Conservation (phyloP, 2,888 invertebrate species). For the Mimumesa dahlbomi region DNA sequence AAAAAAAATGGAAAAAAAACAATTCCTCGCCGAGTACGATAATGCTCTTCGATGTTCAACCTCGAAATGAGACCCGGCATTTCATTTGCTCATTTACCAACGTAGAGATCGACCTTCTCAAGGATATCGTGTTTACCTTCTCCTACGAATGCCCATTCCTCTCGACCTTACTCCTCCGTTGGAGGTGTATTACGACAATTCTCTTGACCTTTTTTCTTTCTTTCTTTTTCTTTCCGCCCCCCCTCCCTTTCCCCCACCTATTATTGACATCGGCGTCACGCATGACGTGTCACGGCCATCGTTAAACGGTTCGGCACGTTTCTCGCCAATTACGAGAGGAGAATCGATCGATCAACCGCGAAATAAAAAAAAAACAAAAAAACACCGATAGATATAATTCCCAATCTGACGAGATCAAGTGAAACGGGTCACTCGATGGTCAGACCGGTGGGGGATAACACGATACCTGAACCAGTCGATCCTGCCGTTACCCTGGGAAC, state of each 20-base stretch:
- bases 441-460: constrained; percentile 31
- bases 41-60: not conserved
- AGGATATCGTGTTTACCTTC: constrained; percentile 3
- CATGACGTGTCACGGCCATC: constrained; percentile 13
- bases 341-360: too few species aligned
- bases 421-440: constrained; percentile 23
- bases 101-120: constrained; percentile 4
- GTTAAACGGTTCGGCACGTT: constrained; percentile 13
- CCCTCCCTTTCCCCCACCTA: not conserved
- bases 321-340: too few species aligned
- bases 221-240: too few species aligned
- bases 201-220: constrained; percentile 39
- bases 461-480: too few species aligned
- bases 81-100: not conserved
- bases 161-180: constrained; percentile 20
- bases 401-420: constrained; percentile 13
- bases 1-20: not conserved
- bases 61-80: not conserved
- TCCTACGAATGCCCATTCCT: constrained; percentile 7
- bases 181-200: constrained; percentile 35
- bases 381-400: too few species aligned
- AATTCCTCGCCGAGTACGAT: not conserved
- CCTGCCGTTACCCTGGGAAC: too few species aligned
- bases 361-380: too few species aligned
- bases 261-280: constrained; percentile 37